Conservation (phyloP, 2,797 vertebrate genomes). For the Acrossocheilus fasciatus region DNA sequence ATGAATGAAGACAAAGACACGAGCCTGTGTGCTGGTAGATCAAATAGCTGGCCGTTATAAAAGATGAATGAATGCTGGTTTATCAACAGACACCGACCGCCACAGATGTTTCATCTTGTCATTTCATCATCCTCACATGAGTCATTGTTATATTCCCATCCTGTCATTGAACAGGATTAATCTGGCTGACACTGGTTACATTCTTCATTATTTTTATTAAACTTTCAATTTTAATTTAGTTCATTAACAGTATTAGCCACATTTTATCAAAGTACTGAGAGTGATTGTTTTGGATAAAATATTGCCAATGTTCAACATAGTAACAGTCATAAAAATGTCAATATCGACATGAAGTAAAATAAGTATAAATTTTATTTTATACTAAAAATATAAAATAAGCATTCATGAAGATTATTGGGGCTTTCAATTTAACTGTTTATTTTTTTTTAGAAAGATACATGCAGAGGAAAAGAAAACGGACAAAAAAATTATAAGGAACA, state of each 20-base stretch:
- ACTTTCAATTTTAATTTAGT: neutral
- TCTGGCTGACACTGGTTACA: slow-evolving; percentile 6
- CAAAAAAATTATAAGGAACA: neutral
- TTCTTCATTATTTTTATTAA: neutral
- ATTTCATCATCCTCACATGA: slow-evolving; percentile 16
- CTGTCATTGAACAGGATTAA: neutral
- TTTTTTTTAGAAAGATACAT: neutral
- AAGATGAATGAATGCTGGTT: slow-evolving; percentile 50
- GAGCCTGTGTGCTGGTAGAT: slow-evolving; percentile 23
- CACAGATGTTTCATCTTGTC: neutral
- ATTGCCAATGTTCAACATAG: neutral
- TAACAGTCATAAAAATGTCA: neutral
- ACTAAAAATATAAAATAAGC: neutral
- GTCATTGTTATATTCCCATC: neutral
- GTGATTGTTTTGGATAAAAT: neutral
- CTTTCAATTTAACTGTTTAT: neutral
- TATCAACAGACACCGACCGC: neutral
- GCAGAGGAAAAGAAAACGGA: neutral
- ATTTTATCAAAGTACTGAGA: neutral
- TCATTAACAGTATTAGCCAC: neutral
- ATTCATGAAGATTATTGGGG: neutral
- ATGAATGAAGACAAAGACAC: slow-evolving; percentile 49
- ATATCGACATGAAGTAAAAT: neutral
- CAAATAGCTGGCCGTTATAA: slow-evolving; percentile 47
- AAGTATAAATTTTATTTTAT: neutral